Evolutionary conservation across 2,797 vertebrate species (phyloP).

Genomic region (Rhynchotus rufescens): DNA sequence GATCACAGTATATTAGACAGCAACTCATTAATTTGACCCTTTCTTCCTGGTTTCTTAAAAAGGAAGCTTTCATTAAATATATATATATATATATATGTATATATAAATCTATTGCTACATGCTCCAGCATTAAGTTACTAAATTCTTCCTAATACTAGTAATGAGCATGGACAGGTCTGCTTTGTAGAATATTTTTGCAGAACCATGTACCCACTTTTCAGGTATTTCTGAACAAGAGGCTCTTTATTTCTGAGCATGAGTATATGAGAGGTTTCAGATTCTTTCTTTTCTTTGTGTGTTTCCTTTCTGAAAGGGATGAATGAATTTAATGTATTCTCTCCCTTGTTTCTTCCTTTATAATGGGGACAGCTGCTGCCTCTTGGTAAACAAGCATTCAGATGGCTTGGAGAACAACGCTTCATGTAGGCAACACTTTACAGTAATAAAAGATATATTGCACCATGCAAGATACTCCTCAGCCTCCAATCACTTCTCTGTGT

Average conservation of each 20-base stretch:
- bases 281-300: neutral
- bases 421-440: neutral
- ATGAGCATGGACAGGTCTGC: neutral
- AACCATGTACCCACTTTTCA: neutral
- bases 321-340: neutral
- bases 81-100: too few relatives aligned
- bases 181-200: neutral
- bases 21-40: neutral
- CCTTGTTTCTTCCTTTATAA: neutral
- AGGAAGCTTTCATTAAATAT: neutral
- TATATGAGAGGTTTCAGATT: neutral
- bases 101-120: neutral
- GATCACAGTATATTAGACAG: neutral
- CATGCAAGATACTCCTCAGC: neutral
- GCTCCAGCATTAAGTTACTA: neutral
- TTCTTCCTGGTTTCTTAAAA: too few relatives aligned
- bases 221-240: neutral
- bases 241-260: neutral
- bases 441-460: neutral
- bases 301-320: slow-evolving; percentile 1
- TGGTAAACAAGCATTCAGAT: slow-evolving; percentile 21
- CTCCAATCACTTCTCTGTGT: neutral
- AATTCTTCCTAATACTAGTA: neutral
- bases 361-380: neutral
- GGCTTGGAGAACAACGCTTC: neutral